These are phyloP conservation scores for Theretra japonica DNA, from an alignment of 2,888 invertebrate genomes.

Conservation along the genomic window DNA sequence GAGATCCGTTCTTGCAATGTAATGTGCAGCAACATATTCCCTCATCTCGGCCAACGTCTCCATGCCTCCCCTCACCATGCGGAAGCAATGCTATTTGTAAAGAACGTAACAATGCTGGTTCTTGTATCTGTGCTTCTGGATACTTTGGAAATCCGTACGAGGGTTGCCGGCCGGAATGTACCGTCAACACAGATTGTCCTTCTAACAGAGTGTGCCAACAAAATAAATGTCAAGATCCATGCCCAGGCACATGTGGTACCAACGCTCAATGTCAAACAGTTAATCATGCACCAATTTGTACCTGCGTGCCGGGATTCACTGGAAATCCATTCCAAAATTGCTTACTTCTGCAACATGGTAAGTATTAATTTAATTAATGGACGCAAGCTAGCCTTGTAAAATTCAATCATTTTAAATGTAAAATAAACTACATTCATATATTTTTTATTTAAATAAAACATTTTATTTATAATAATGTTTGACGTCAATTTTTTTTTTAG, in stretches of 20 bases:
- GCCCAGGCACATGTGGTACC: constrained; percentile 89
- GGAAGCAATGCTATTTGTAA: constrained; percentile 89
- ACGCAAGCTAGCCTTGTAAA: constrained; percentile 17
- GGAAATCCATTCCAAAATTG: constrained; percentile 84
- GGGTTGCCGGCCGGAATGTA: constrained; percentile 91
- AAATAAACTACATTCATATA: too few relatives aligned
- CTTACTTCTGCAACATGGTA: neutral
- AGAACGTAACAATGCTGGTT: constrained; percentile 88
- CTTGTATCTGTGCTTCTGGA: constrained; percentile 88
- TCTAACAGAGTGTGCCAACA: constrained; percentile 89
- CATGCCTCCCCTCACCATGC: constrained; percentile 89
- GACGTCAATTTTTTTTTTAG: constrained; percentile 53
- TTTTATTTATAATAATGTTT: too few relatives aligned
- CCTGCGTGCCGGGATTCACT: constrained; percentile 86
- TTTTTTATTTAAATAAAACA: too few relatives aligned
- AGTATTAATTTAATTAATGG: constrained; percentile 12
- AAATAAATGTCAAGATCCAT: constrained; percentile 90
- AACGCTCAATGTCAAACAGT: constrained; percentile 90
- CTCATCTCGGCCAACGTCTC: constrained; percentile 76
- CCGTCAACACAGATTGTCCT: constrained; percentile 89
- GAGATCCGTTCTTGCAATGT: constrained; percentile 89
- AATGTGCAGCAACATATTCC: constrained; percentile 65
- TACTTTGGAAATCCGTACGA: constrained; percentile 87
- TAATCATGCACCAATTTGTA: constrained; percentile 89
- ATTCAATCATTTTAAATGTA: too few relatives aligned